Evolutionary conservation across 2,888 invertebrate genomes (phyloP).

Genomic region (Mimumesa dahlbomi): DNA sequence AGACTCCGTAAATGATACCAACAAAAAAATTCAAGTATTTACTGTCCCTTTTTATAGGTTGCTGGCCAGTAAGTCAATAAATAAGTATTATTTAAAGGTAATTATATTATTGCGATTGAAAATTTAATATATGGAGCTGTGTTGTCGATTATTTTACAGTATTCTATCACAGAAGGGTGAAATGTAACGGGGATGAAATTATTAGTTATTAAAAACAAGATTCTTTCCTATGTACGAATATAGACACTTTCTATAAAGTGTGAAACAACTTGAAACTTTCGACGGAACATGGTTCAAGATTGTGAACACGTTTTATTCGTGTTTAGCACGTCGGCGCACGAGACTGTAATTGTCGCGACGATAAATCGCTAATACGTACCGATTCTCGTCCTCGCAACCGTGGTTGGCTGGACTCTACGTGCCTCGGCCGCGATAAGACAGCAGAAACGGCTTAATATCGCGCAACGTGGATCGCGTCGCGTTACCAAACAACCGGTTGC

Average conservation of each 20-base stretch:
- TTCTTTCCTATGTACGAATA: too few relatives aligned
- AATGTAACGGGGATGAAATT: too few relatives aligned
- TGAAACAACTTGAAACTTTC: neutral
- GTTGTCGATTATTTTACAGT: too few relatives aligned
- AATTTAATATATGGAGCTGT: too few relatives aligned
- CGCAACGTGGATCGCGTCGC: conserved; percentile 38
- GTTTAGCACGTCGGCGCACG: neutral
- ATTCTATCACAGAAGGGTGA: too few relatives aligned
- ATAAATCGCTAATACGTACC: conserved; percentile 27
- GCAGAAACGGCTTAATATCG: conserved; percentile 49
- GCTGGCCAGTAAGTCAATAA: too few relatives aligned
- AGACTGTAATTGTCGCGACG: neutral
- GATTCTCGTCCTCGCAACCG: conserved; percentile 12
- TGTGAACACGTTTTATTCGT: conserved; percentile 3
- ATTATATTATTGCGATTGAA: too few relatives aligned
- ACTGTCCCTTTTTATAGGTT: too few relatives aligned
- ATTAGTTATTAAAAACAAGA: too few relatives aligned
- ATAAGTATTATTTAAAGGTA: too few relatives aligned
- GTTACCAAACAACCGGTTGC: conserved; percentile 57
- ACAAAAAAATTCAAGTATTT: too few relatives aligned
- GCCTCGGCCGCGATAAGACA: conserved; percentile 32
- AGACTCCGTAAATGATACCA: neutral
- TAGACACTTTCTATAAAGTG: too few relatives aligned
- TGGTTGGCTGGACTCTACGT: conserved; percentile 29
- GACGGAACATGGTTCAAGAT: neutral